Conservation (phyloP, 2,797 vertebrate genomes). For the Anas georgica region DNA sequence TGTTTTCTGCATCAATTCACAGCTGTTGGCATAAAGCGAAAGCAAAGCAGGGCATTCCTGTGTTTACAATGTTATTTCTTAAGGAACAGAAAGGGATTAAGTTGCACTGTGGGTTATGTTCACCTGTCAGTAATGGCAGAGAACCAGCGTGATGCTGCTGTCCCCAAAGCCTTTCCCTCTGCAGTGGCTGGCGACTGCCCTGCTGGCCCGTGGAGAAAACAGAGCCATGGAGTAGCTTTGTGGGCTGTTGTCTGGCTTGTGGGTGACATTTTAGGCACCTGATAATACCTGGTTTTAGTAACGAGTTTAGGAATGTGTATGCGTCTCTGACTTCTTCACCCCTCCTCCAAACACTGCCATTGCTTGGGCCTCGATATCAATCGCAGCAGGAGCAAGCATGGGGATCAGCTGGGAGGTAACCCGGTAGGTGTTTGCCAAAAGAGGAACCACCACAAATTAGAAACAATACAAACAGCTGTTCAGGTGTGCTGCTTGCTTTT, state of each 20-base stretch:
- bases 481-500: background rate
- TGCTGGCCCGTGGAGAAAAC: accelerated
- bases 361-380: background rate
- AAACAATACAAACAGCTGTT: background rate
- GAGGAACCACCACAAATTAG: background rate
- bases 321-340: background rate
- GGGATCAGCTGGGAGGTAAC: background rate
- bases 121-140: background rate
- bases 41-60: accelerated
- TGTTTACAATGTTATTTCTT: background rate
- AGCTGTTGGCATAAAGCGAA: background rate
- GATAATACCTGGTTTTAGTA: background rate
- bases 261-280: background rate
- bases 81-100: background rate
- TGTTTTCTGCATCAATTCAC: background rate
- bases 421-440: background rate
- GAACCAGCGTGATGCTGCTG: background rate
- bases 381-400: background rate
- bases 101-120: background rate
- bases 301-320: background rate
- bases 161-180: background rate
- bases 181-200: too few relatives aligned
- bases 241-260: background rate
- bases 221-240: background rate
- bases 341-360: background rate